phyloP scores from a whole-genome alignment of 2,888 invertebrate species.

The Oligia strigilis region DNA sequence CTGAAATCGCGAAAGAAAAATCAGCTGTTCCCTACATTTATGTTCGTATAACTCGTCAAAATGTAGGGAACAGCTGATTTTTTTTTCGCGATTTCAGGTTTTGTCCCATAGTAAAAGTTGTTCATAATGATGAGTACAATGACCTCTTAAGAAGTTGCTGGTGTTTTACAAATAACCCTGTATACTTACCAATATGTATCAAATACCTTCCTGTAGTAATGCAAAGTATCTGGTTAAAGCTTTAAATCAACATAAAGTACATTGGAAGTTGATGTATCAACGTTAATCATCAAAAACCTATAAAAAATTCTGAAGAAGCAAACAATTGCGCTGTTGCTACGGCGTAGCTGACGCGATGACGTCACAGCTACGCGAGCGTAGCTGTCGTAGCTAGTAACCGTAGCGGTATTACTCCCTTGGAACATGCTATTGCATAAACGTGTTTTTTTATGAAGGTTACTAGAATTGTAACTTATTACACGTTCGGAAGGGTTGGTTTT shows the following conservation, averaged over 20 bases:
- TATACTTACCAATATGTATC: no score
- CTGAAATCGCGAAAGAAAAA: no score
- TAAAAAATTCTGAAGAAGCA: neutral
- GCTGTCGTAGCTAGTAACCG: conserved; percentile 43
- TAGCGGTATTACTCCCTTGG: conserved; percentile 32
- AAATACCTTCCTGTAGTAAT: neutral
- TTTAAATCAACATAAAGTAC: neutral
- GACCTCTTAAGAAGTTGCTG: no score
- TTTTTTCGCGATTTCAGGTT: no score
- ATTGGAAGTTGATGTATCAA: neutral
- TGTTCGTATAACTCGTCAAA: no score
- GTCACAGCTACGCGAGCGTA: conserved; percentile 46
- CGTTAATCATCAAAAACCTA: neutral
- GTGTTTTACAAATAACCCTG: no score
- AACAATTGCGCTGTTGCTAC: conserved; percentile 39
- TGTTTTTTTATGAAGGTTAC: conserved; percentile 31
- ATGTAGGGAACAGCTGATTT: no score
- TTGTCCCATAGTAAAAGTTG: no score
- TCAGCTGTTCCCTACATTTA: no score
- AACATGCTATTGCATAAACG: conserved; percentile 39
- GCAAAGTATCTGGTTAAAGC: neutral
- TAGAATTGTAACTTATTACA: conserved; percentile 10
- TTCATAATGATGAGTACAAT: no score
- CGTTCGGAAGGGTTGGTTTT: neutral
- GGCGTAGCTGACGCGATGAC: conserved; percentile 43